Conservation (phyloP, 30 jellyfish, hydroid and myxozoan species). For the Cassiopea andromeda region DNA sequence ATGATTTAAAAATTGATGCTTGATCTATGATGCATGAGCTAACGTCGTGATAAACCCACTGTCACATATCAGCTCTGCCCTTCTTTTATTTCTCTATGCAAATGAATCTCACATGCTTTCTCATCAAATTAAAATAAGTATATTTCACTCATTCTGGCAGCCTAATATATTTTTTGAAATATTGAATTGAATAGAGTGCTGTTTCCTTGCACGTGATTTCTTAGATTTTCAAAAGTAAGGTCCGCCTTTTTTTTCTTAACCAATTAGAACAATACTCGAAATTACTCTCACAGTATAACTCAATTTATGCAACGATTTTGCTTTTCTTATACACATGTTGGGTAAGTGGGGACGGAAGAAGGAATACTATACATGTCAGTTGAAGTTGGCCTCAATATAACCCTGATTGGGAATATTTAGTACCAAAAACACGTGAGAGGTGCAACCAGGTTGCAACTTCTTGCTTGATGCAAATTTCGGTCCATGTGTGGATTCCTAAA, state of each 20-base stretch:
- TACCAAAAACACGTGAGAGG: neutral
- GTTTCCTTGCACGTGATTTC: neutral
- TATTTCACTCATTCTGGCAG: neutral
- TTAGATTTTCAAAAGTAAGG: neutral
- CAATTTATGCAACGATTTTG: neutral
- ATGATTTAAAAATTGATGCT: too few relatives aligned
- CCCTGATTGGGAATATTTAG: neutral
- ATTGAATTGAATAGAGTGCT: neutral
- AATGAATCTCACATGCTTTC: neutral
- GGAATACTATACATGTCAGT: too few relatives aligned
- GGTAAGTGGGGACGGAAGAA: neutral
- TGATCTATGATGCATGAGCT: too few relatives aligned
- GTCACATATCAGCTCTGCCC: neutral
- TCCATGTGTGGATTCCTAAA: too few relatives aligned
- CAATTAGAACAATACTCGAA: neutral
- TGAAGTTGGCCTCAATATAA: too few relatives aligned
- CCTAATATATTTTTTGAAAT: too few relatives aligned
- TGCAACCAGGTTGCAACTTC: neutral
- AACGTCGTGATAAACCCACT: too few relatives aligned
- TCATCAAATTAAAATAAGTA: too few relatives aligned
- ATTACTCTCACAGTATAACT: neutral
- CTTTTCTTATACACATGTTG: too few relatives aligned
- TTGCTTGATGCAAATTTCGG: neutral
- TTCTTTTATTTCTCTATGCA: neutral
- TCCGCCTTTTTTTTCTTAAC: neutral